Conservation (phyloP, 2,888 invertebrate species). For the Ophion slaviceki region DNA sequence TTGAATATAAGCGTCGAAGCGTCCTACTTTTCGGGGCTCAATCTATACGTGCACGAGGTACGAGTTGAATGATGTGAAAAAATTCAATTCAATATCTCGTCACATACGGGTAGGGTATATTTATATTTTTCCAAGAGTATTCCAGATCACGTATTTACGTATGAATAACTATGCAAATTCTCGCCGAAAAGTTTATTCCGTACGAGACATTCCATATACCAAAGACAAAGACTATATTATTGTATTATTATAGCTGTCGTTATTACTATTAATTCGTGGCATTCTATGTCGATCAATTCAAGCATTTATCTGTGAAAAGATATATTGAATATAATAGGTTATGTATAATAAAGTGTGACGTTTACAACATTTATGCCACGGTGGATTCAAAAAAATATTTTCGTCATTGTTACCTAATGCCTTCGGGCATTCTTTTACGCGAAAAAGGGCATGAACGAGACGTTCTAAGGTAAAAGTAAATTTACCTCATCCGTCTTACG, state of each 20-base stretch:
- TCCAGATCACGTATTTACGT: constrained; percentile 31
- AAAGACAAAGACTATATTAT: constrained; percentile 53
- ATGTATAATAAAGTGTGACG: constrained; percentile 31
- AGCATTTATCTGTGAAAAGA: constrained; percentile 39
- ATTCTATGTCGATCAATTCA: constrained; percentile 22
- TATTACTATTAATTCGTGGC: constrained; percentile 30
- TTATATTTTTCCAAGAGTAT: constrained; percentile 64
- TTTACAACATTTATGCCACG: constrained; percentile 7
- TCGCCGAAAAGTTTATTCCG: constrained; percentile 31
- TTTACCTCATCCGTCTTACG: no score
- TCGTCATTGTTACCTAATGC: not conserved
- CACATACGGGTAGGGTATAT: constrained; percentile 31
- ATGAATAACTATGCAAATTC: constrained; percentile 17
- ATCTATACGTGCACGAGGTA: not conserved
- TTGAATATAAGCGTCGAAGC: no score
- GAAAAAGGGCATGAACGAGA: no score
- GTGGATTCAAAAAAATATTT: not conserved
- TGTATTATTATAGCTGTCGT: constrained; percentile 35
- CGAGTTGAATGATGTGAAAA: not conserved
- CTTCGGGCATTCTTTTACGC: no score
- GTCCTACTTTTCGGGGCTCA: no score
- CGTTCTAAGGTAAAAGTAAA: no score
- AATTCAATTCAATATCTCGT: constrained; percentile 8
- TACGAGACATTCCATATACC: constrained; percentile 55
- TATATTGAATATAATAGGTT: constrained; percentile 39